Evolutionary conservation across 2,888 invertebrate species (phyloP).

Genomic region (Tholera decimalis): DNA sequence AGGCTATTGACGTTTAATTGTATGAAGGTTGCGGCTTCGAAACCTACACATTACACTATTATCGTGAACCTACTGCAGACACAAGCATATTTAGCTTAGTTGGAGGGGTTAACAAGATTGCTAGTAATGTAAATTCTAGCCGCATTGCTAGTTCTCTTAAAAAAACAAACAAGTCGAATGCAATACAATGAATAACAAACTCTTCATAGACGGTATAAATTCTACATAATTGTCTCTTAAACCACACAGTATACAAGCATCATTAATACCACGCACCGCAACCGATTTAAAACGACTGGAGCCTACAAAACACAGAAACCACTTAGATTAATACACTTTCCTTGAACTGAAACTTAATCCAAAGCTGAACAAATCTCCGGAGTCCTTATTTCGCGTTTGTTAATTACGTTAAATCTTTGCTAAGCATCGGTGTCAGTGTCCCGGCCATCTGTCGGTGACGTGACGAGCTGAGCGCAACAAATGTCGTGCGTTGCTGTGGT

Average conservation of each 20-base stretch:
- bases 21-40: no score
- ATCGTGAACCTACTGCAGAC: no score
- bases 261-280: background rate
- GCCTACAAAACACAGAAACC: background rate
- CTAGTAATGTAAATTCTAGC: no score
- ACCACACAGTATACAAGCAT: background rate
- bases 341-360: slow-evolving; percentile 34
- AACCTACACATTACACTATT: no score
- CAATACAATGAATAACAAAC: no score
- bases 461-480: slow-evolving; percentile 56
- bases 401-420: slow-evolving; percentile 58
- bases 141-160: no score
- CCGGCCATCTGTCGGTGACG: slow-evolving; percentile 41
- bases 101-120: no score
- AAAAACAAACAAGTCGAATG: no score
- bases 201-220: background rate
- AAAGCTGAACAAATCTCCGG: slow-evolving; percentile 48
- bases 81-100: no score
- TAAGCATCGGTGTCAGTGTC: slow-evolving; percentile 42
- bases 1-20: no score
- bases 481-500: slow-evolving; percentile 40
- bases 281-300: slow-evolving; percentile 14
- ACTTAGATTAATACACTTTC: slow-evolving; percentile 14
- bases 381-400: slow-evolving; percentile 34
- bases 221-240: background rate